Base-by-base conservation (phyloP, 2,797 vertebrate genomes). In the Mus minutoides region DNA sequence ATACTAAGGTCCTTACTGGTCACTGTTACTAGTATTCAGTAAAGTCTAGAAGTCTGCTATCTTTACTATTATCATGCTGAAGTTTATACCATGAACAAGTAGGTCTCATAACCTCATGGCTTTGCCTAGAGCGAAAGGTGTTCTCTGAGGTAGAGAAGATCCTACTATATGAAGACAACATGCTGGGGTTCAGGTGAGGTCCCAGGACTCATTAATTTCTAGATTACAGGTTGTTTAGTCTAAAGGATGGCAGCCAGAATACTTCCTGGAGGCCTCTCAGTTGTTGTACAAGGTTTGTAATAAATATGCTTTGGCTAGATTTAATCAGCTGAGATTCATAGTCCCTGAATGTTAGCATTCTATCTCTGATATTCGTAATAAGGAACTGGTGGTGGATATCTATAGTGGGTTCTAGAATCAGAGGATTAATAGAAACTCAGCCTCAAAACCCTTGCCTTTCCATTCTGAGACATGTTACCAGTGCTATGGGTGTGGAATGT, bases 121-220 rank as follows among this genome's bases (percentile, higher is more conserved):
- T 52, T 2, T 31, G 69, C 6, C 11, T 3, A 14, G 7, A 5
- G 1, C 62, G 0, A 34, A 52, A 6, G 13, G 22, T n/a, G 21
- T 10, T 91, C 29, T 26, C 3, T 80, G 7, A 24, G 22, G 29
- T 40, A 9, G 2, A 67, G 26, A 82, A 58, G 13, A 0, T 8
- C 1, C 40, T 52, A 64, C 29, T 17, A 8, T 6, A 5, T 17
- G 82, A 93, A 46, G 7, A 8, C 11, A 26, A 52, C 10, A 1
- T 24, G 26, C 8, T 69, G 58, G 49, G 21, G 52, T 46, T 17
- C 6, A 19, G 7, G 7, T 17, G 10, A 4, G 3, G 5, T 4
- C 29, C n/a, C 1, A 58, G 19, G 24, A 62, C 58, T 88, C 62
- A 95, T 26, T 34, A 0, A 64, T 34, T 2, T 29, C 52, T 22